These are phyloP conservation scores for Phengaris arion DNA, from an alignment of 2,888 invertebrate species.

Conservation along the genomic window DNA sequence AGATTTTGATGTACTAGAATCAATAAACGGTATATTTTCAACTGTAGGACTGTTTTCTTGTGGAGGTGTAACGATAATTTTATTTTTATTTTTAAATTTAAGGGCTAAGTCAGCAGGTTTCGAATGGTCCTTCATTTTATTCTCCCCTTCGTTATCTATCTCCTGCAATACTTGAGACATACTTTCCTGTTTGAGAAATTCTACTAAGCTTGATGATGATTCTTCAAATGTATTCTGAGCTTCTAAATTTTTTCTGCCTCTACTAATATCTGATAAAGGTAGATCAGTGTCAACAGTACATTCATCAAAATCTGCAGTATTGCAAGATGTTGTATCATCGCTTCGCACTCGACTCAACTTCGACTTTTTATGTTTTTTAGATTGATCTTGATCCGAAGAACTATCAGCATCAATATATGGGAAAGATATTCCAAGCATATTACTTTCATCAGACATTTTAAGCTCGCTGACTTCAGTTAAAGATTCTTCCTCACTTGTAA, in stretches of 20 bases:
- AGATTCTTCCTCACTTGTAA: slow-evolving; percentile 84
- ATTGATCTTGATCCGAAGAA: slow-evolving; percentile 72
- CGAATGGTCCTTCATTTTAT: slow-evolving; percentile 51
- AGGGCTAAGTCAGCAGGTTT: slow-evolving; percentile 61
- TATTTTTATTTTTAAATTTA: slow-evolving; percentile 77
- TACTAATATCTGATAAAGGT: slow-evolving; percentile 71
- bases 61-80: slow-evolving; percentile 81
- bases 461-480: slow-evolving; percentile 83
- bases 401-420: slow-evolving; percentile 78
- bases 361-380: slow-evolving; percentile 51
- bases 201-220: slow-evolving; percentile 74
- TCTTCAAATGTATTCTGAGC: slow-evolving; percentile 81
- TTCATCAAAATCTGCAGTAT: slow-evolving; percentile 84
- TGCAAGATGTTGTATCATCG: slow-evolving; percentile 84
- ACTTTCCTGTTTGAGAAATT: slow-evolving; percentile 71
- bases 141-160: slow-evolving; percentile 65
- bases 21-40: slow-evolving; percentile 75
- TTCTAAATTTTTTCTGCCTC: slow-evolving; percentile 60
- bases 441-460: slow-evolving; percentile 75
- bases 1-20: slow-evolving; percentile 64
- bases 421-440: slow-evolving; percentile 70
- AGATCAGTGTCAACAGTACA: slow-evolving; percentile 82
- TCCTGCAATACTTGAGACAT: slow-evolving; percentile 65
- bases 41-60: slow-evolving; percentile 81
- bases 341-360: slow-evolving; percentile 76